Evolutionary conservation across 2,113 vertebrate genomes (phyloP).

Genomic region (Leuciscus idus): DNA sequence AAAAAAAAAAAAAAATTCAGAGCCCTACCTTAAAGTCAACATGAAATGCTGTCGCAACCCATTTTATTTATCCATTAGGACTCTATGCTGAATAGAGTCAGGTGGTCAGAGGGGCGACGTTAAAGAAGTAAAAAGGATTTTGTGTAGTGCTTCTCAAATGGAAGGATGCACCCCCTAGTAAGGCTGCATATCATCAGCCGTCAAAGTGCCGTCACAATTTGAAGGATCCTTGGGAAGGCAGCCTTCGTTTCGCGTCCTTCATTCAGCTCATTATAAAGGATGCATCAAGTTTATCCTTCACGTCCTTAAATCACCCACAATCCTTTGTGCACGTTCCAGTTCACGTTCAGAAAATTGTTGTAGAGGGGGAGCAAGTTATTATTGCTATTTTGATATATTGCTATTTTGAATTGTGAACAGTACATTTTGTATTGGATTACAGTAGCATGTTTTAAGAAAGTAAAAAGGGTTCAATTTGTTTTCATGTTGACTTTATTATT

Average conservation of each 20-base stretch:
- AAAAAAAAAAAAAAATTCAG: not conserved
- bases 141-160: too few relatives aligned
- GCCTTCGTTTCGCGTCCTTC: too few relatives aligned
- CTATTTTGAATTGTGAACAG: too few relatives aligned
- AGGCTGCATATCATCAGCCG: too few relatives aligned
- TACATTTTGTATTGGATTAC: not conserved
- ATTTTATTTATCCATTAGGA: not conserved
- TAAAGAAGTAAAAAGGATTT: not conserved
- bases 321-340: too few relatives aligned
- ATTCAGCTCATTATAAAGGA: too few relatives aligned
- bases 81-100: not conserved
- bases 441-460: not conserved
- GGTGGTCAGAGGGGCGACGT: not conserved
- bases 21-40: constrained; percentile 3
- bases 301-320: too few relatives aligned
- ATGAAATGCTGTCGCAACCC: not conserved
- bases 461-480: not conserved
- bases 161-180: too few relatives aligned
- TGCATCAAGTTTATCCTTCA: too few relatives aligned
- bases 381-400: too few relatives aligned
- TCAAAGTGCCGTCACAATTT: too few relatives aligned
- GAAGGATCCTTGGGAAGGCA: too few relatives aligned
- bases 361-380: not conserved
- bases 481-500: constrained; percentile 11
- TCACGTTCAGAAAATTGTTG: not conserved